A percentile compares a stretch with the other conserved stretches of the same genome.
These are phyloP conservation scores for Rhinoptilus africanus DNA, from an alignment of 2,113 vertebrate species.

Conservation along the genomic window DNA sequence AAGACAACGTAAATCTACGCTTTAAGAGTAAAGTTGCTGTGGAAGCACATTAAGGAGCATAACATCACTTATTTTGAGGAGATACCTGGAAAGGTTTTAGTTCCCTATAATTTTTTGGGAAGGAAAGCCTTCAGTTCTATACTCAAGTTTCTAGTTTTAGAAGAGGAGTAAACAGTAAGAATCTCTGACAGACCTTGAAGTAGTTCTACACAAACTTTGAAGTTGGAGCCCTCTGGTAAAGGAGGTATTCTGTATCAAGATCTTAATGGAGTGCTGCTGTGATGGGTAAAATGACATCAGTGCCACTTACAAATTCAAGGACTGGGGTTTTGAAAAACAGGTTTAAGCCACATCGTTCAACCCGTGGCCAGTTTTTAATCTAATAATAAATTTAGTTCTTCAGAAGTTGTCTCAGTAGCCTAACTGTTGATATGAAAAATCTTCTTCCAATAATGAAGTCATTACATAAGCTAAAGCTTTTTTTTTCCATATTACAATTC, in stretches of 20 bases:
- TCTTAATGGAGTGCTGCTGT: accelerated
- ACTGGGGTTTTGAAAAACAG: background rate
- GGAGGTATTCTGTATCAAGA: background rate
- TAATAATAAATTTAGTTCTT: background rate
- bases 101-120: background rate
- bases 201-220: background rate
- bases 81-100: background rate
- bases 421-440: background rate
- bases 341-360: background rate
- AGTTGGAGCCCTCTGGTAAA: background rate
- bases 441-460: background rate
- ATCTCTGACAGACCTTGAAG: background rate
- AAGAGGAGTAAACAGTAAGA: background rate
- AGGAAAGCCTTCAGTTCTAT: background rate
- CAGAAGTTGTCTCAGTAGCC: background rate
- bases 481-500: background rate
- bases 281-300: background rate
- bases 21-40: background rate
- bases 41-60: background rate
- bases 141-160: background rate
- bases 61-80: background rate
- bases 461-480: background rate
- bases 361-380: background rate
- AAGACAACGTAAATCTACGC: background rate
- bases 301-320: background rate